Evolutionary conservation across 2,797 vertebrate species (phyloP).

Genomic region (Spinus pinus): DNA sequence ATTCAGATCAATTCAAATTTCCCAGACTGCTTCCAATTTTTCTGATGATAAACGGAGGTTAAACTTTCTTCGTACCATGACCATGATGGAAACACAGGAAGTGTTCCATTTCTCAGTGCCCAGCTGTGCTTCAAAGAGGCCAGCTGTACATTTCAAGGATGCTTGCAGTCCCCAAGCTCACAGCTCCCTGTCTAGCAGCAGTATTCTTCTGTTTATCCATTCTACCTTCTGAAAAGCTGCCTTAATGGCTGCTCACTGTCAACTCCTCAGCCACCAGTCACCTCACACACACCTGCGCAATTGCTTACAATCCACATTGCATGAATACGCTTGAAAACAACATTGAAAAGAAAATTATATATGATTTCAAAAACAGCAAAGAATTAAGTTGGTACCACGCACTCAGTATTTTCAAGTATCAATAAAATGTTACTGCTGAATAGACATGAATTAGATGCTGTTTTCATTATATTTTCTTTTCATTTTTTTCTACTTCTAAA

Average conservation of each 20-base stretch:
- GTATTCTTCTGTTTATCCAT: neutral
- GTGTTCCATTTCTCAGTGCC: neutral
- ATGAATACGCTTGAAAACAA: neutral
- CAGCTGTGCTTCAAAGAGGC: neutral
- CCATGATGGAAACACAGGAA: neutral
- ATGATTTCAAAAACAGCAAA: neutral
- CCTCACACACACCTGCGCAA: neutral
- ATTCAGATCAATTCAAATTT: neutral
- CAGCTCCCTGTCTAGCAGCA: neutral
- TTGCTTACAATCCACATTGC: neutral
- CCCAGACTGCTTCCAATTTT: neutral
- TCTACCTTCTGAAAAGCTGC: neutral
- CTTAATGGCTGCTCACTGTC: neutral
- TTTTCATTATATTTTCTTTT: neutral
- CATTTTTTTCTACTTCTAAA: neutral
- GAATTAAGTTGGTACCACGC: neutral
- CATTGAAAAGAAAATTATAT: neutral
- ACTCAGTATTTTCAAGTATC: neutral
- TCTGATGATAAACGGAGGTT: neutral
- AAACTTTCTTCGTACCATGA: neutral
- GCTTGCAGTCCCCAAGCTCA: neutral
- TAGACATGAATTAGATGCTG: neutral
- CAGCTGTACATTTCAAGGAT: neutral
- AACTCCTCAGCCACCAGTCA: neutral
- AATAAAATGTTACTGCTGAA: neutral